Percentiles rank a stretch among this genome's conserved stretches.
Evolutionary conservation across 2,888 invertebrate species (phyloP).

Genomic region (Luperina testacea): DNA sequence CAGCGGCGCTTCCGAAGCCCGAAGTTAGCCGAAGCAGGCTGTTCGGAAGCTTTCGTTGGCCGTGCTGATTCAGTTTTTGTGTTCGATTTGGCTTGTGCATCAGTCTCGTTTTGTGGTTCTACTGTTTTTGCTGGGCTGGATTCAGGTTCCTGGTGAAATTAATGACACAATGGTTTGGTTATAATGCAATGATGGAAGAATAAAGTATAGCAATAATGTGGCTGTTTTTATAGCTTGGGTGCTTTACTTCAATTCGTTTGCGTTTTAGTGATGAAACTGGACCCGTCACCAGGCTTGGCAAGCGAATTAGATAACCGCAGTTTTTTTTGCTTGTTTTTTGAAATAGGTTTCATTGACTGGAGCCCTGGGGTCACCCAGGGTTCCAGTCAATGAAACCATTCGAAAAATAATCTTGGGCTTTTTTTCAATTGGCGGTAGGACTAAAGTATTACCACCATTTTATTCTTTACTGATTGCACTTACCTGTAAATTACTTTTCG

Average conservation of each 20-base stretch:
- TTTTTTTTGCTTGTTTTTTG: not conserved
- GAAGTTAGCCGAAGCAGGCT: conserved; percentile 81
- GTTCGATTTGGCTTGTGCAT: conserved; percentile 84
- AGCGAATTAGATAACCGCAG: not conserved
- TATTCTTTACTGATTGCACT: not conserved
- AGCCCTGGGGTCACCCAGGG: too few relatives aligned
- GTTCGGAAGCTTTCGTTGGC: conserved; percentile 78
- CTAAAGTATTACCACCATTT: not conserved
- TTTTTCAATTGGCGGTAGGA: too few relatives aligned
- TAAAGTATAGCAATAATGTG: not conserved
- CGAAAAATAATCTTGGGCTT: not conserved
- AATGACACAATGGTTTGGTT: not conserved
- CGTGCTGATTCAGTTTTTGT: conserved; percentile 77
- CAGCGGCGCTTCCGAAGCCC: conserved; percentile 91
- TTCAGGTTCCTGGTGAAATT: conserved; percentile 79
- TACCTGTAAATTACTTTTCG: conserved; percentile 80
- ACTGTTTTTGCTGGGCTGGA: conserved; percentile 79
- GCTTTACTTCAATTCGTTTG: not conserved
- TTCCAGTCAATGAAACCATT: not conserved
- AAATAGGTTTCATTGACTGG: too few relatives aligned
- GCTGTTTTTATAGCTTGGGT: not conserved
- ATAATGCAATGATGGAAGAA: not conserved
- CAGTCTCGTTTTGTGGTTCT: conserved; percentile 82
- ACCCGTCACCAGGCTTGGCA: not conserved
- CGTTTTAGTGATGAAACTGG: not conserved